A percentile compares a stretch with the other conserved stretches of the same genome.
These are phyloP conservation scores for Drosophila pseudotakahashii DNA, from an alignment of 2,888 invertebrate genomes.

Conservation along the genomic window DNA sequence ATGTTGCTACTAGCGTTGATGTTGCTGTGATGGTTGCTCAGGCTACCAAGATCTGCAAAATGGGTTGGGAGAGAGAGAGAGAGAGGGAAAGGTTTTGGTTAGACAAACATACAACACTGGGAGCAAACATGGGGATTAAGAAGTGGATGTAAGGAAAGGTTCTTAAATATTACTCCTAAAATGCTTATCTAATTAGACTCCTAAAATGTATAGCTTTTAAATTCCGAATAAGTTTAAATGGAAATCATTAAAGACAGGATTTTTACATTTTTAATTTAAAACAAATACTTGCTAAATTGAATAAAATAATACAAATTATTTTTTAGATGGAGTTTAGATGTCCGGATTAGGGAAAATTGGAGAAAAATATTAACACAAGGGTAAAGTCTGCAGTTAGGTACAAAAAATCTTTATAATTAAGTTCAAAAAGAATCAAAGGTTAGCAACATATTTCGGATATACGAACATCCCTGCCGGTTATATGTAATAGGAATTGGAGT, in stretches of 20 bases:
- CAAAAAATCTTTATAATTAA: too few relatives aligned
- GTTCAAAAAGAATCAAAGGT: background rate
- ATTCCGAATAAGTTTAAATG: too few relatives aligned
- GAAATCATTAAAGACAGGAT: too few relatives aligned
- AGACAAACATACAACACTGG: constrained; percentile 55
- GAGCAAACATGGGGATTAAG: constrained; percentile 14
- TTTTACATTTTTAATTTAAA: too few relatives aligned
- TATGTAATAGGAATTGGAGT: constrained; percentile 64
- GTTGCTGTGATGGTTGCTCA: constrained; percentile 59
- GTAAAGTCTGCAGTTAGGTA: too few relatives aligned
- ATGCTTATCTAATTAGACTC: too few relatives aligned
- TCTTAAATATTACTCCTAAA: background rate
- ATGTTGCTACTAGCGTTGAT: constrained; percentile 34
- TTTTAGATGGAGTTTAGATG: too few relatives aligned
- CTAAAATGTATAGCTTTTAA: background rate
- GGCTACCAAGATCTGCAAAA: constrained; percentile 73
- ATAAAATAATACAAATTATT: too few relatives aligned
- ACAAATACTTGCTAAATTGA: too few relatives aligned
- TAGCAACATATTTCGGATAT: background rate
- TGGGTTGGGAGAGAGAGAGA: constrained; percentile 27
- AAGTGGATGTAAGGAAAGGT: background rate
- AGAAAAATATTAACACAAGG: background rate
- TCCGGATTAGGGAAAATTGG: background rate
- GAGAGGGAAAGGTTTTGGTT: constrained; percentile 50
- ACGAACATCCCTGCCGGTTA: background rate